phyloP scores from a whole-genome alignment of 2,113 vertebrate species.

The Malurus cyaneus region DNA sequence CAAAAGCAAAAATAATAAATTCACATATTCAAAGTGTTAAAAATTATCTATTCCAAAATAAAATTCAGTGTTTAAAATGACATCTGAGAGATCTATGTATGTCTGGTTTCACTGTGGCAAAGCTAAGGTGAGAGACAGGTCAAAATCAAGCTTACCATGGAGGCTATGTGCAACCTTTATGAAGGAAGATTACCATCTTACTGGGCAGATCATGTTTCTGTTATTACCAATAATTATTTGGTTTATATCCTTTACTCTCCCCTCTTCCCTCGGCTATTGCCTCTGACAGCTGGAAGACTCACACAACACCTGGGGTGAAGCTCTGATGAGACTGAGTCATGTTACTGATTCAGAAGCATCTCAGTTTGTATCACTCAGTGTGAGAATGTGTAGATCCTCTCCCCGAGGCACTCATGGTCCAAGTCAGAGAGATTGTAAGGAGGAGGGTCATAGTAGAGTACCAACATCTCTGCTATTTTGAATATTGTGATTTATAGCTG shows the following conservation, averaged over 20 bases:
- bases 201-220: not conserved
- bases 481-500: not conserved
- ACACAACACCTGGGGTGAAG: not conserved
- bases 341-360: not conserved
- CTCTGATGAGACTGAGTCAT: not conserved
- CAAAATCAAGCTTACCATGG: conserved; percentile 14
- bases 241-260: not conserved
- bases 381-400: not conserved
- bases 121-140: not conserved
- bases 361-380: fast-evolving
- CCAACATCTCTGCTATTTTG: not conserved
- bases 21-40: not conserved
- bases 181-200: not conserved
- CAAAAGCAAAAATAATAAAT: not conserved
- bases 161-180: not conserved
- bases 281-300: not conserved
- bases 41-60: not conserved
- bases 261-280: not conserved
- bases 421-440: not conserved
- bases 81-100: not conserved
- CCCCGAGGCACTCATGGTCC: not conserved
- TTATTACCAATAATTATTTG: not conserved
- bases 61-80: not conserved
- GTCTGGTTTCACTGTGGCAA: not conserved
- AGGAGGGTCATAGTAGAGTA: not conserved